Evolutionary conservation across 2,113 vertebrate species (phyloP).

Genomic region (Fulmarus glacialis): DNA sequence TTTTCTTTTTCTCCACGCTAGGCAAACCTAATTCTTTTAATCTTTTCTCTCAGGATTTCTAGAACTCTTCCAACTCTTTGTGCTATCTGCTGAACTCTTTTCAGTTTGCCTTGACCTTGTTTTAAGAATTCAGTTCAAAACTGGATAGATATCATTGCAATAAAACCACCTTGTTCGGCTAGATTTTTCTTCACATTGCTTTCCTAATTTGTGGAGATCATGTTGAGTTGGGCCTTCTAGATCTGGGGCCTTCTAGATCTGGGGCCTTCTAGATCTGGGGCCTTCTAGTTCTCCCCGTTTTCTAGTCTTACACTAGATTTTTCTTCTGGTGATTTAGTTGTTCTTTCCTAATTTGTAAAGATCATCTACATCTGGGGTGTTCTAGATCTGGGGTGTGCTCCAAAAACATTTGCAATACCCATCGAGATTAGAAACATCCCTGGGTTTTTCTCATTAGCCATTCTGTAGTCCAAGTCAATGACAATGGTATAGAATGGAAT

Average conservation of each 20-base stretch:
- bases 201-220: neutral
- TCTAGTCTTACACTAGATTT: neutral
- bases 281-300: neutral
- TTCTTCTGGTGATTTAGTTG: neutral
- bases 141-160: neutral
- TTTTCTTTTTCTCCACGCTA: neutral
- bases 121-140: neutral
- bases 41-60: neutral
- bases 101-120: neutral
- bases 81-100: neutral
- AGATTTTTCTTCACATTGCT: neutral
- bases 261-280: neutral
- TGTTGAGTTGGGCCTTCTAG: neutral
- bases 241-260: neutral
- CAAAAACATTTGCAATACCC: neutral
- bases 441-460: neutral
- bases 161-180: neutral
- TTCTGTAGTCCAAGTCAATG: neutral
- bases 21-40: neutral
- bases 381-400: neutral
- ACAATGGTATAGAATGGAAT: neutral
- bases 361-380: neutral
- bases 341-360: neutral
- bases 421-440: accelerated
- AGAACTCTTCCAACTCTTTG: neutral